Conservation (phyloP, 92 coral and sea anemone species). For the Metridium senile region DNA sequence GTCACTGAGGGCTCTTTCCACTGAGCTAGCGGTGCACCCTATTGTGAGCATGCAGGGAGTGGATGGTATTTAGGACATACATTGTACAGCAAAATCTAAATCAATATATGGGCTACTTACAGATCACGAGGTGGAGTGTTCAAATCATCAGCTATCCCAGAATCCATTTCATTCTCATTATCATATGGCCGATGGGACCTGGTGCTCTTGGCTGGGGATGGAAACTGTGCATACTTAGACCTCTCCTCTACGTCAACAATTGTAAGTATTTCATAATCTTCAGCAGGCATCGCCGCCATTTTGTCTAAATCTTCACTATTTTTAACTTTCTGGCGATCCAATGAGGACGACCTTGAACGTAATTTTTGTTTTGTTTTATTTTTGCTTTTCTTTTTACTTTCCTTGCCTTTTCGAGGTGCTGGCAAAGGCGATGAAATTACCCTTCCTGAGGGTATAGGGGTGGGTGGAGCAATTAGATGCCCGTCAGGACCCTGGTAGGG, state of each 20-base stretch:
- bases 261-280: constrained; percentile 38
- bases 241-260: constrained; percentile 75
- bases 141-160: constrained; percentile 56
- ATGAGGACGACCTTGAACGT: constrained; percentile 66
- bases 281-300: constrained; percentile 3
- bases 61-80: too few relatives aligned
- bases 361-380: constrained; percentile 55
- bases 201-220: constrained; percentile 65
- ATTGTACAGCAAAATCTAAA: too few relatives aligned
- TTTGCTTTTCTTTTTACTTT: constrained; percentile 5
- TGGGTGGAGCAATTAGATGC: constrained; percentile 60
- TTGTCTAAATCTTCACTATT: constrained; percentile 17
- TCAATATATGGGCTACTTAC: constrained; percentile 41
- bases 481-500: constrained; percentile 66
- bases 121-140: constrained; percentile 38
- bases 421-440: constrained; percentile 79
- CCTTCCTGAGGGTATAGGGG: constrained; percentile 81
- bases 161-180: constrained; percentile 51
- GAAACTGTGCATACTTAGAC: constrained; percentile 82
- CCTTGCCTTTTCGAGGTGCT: constrained; percentile 30
- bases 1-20: too few relatives aligned
- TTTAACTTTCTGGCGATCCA: constrained; percentile 34
- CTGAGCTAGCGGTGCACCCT: too few relatives aligned
- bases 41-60: too few relatives aligned
- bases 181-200: constrained; percentile 29